Evolutionary conservation across 2,888 invertebrate species (phyloP), one percentile per base, ranked within the genome.

Genomic region (Leucoma salicis): DNA sequence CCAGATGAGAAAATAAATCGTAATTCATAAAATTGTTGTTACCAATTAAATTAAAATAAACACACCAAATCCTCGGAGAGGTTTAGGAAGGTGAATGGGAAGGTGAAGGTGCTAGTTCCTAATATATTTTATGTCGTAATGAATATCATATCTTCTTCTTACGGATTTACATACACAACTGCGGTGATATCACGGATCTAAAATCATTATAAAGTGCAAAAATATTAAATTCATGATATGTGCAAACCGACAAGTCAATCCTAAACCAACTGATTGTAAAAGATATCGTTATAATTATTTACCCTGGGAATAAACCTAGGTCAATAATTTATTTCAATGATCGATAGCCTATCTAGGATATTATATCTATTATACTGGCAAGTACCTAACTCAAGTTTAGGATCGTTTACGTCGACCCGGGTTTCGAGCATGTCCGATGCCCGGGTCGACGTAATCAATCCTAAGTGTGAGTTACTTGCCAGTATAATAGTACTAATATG

Each of bases 51-150:
- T 72, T 68, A 85, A 86, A 86, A 84, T 82, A 88, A 89, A 79
- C 89, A 89, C 89, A 89, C 89, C 89, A 89, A 89, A 89, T 88
- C 89, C 89, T 83, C 75, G 88, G 89, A 89, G 84, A 78, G 89
- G 89, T 85, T 74, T 70, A 78, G 88, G 87, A 83, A 78, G 75
- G 83, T 87, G 87, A 87, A 70, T 67, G 74, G 88, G 86, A 87
- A 78, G 85, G 87, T 80, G 71, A 70, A 73, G 87, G 88, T 83
- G 80, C 85, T 87, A 61, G 70, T 74, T 81, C 81, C 79, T 85
- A 85, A 56, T 66, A 39, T 66, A 70, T 66, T 76, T 73, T 73
- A 76, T 79, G 75, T 78, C 66, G 62, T 61, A 63, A 80, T 80
- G 78, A 75, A 67, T 67, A 68, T 75, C 71, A 73, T 73, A 77